Base-by-base conservation (phyloP, 2,888 invertebrate species). In the Cosmia pyralina region DNA sequence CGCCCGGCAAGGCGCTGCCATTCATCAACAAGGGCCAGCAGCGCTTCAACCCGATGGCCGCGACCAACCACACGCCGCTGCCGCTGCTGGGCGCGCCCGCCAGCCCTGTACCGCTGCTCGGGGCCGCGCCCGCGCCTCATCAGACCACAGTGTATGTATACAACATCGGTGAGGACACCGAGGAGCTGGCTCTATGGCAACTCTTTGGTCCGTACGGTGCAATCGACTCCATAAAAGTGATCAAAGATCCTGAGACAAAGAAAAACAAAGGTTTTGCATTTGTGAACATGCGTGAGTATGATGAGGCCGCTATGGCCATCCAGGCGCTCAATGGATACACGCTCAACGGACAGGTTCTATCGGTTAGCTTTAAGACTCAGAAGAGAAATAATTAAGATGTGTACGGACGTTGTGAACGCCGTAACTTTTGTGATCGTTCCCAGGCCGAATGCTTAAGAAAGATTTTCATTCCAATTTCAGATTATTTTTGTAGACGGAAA, bases 301-400 rank as follows among this genome's bases (percentile, higher is more conserved):
- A 96, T 83, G 96, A 96, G 93, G 96, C 96, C 34, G 95, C 96
- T 46, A 94, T 96, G 95, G 96, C 96, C 86, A 96, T 96, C 85
- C 96, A 96, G 91, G 95, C 96, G 69, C 95, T 96, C 90, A 96
- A 96, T 82, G 96, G 96, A 83, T 96, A 96, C 90, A 94, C 96
- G 93, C 96, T 96, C 93, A 96, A 96, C 87, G 96, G 96, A 86
- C 96, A 96, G 93, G 96, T 96, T 92, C 93, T 96, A 90, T 96
- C 96, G 68, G 96, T 96, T 95, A 96, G 96, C 94, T 96, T 96
- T 95, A 96, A 96, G 94, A 96, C 96, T 81, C 96, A 96, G 93
- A 96, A 96, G 93, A 94, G 96, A 92, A 95, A 89, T 93, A 94
- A 93, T 91, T 95, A 94, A 92, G 87, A 89, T 90, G 89, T 92